Evolutionary conservation across 2,888 invertebrate species (phyloP).

Genomic region (Ophion ventricosus): DNA sequence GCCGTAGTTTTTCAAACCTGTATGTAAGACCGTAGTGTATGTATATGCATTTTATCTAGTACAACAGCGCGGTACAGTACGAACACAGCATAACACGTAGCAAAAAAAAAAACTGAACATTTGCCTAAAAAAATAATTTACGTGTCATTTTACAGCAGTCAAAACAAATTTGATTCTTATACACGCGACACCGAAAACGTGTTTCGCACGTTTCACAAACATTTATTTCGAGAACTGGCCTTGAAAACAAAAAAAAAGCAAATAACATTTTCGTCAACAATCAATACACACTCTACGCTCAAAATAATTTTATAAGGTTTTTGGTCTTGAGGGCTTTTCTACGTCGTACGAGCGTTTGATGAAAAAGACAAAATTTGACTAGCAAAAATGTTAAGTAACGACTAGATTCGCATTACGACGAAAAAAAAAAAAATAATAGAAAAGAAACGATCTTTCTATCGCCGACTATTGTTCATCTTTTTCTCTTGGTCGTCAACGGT

Average conservation of each 20-base stretch:
- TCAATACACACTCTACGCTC: constrained; percentile 53
- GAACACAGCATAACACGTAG: constrained; percentile 36
- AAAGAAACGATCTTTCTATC: constrained; percentile 35
- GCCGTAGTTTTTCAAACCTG: no score
- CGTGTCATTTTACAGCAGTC: constrained; percentile 5
- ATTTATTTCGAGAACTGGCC: neutral
- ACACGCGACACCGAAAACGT: neutral
- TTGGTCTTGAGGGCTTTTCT: neutral
- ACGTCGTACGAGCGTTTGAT: neutral
- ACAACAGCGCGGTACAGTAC: constrained; percentile 42
- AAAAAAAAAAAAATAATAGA: constrained; percentile 26
- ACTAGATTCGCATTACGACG: constrained; percentile 74
- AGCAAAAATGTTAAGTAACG: constrained; percentile 80
- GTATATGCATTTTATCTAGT: constrained; percentile 5
- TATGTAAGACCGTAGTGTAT: no score
- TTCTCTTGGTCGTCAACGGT: constrained; percentile 8
- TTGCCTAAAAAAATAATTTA: neutral
- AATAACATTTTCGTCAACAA: constrained; percentile 42
- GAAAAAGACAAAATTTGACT: constrained; percentile 78
- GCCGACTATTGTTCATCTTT: constrained; percentile 21
- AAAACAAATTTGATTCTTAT: neutral
- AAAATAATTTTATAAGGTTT: constrained; percentile 50
- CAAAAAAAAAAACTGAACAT: constrained; percentile 19
- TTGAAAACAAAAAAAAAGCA: neutral
- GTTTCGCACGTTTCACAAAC: constrained; percentile 8